Evolutionary conservation across 2,797 vertebrate genomes (phyloP), one percentile per base, ranked within the genome.

Genomic region (Adrianichthys oophorus): DNA sequence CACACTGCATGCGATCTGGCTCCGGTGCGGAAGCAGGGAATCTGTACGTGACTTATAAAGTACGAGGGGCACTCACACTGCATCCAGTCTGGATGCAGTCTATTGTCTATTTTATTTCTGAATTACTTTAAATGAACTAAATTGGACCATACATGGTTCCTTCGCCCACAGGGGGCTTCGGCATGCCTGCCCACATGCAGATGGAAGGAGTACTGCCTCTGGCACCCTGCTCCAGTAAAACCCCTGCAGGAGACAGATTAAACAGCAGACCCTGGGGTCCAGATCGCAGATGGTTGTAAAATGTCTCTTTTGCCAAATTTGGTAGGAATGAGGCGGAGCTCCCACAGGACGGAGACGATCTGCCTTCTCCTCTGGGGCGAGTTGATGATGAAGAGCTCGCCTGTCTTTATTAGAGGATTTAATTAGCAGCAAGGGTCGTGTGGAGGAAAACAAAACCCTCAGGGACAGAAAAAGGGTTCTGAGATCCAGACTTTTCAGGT

Each of bases 231-330:
- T 63, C 59, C 68, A 56, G 70, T 81, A 68, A 74, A 68, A n/a
- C 2, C 48, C 62, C 58, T 48, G 18, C 49, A 47, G 59, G 55
- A 48, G 65, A 46, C 59, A 40, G 52, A 50, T 44, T 32, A 65
- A 68, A 74, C 74, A 50, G 42, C 70, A 43, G 42, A 60, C 63
- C 7, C 45, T 4, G 56, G 1, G 45, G 65, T 18, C 41, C 6
- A 6, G 26, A 44, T 68, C 62, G 23, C 80, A 79, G 71, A 72
- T 68, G 80, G 63, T 53, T 15, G 7, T 41, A 55, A 61, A 74
- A 70, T 50, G 60, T 64, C 72, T 72, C 72, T 59, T 68, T 56
- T 61, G 68, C 65, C 73, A 72, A 23, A 62, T 47, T 7, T 67
- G 73, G 56, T 68, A 57, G 21, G 51, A 37, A n/a, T 2, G 29